Evolutionary conservation across 2,888 invertebrate species (phyloP).

Genomic region (Smittia sp.): DNA sequence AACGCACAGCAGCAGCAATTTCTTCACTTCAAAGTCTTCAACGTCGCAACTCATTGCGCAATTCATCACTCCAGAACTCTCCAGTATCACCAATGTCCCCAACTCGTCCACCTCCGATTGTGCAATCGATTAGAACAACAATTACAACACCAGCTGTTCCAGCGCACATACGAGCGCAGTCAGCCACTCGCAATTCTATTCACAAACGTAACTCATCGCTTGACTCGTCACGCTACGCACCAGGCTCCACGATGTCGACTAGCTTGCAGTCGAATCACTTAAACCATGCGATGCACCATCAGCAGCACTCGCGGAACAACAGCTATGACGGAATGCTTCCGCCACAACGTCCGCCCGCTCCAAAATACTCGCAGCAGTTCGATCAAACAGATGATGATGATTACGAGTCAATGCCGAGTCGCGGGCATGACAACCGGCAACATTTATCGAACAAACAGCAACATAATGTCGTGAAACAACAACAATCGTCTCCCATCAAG

Average conservation of each 20-base stretch:
- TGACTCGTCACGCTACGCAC: slow-evolving; percentile 39
- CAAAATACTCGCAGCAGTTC: slow-evolving; percentile 33
- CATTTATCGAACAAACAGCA: slow-evolving; percentile 40
- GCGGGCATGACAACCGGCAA: slow-evolving; percentile 15
- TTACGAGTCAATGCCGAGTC: slow-evolving; percentile 36
- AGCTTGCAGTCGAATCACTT: slow-evolving; percentile 33
- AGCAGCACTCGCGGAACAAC: slow-evolving; percentile 50
- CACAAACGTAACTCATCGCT: slow-evolving; percentile 45
- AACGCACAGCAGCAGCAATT: slow-evolving; percentile 56
- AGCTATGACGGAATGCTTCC: slow-evolving; percentile 48
- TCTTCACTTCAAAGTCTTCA: slow-evolving; percentile 50
- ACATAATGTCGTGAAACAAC: slow-evolving; percentile 37
- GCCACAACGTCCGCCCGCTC: neutral
- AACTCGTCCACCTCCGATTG: slow-evolving; percentile 3
- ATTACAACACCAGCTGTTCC: slow-evolving; percentile 44
- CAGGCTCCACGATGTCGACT: slow-evolving; percentile 37
- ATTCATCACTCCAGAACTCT: slow-evolving; percentile 29
- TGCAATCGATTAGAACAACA: slow-evolving; percentile 8
- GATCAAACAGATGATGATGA: slow-evolving; percentile 38
- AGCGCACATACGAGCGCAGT: slow-evolving; percentile 43
- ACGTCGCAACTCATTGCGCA: slow-evolving; percentile 40
- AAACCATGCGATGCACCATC: neutral
- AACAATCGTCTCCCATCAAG: slow-evolving; percentile 56
- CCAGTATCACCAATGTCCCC: slow-evolving; percentile 20
- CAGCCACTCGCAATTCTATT: slow-evolving; percentile 17